Evolutionary conservation across 2,113 vertebrate species (phyloP).

Genomic region (Lophius piscatorius): DNA sequence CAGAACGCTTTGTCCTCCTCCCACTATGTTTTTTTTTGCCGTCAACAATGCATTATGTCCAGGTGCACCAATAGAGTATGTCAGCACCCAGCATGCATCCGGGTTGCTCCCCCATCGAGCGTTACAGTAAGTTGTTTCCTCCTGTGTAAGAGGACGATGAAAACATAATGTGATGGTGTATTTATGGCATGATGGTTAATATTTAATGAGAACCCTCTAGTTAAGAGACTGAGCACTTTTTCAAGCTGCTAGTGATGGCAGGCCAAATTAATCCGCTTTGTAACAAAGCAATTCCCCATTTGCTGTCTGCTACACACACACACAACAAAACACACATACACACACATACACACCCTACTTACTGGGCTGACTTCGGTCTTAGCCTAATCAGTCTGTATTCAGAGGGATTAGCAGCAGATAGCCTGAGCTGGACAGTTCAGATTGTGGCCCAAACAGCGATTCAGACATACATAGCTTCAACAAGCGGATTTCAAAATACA

Average conservation of each 20-base stretch:
- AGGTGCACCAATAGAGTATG: no score
- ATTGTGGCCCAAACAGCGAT: constrained; percentile 50
- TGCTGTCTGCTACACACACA: constrained; percentile 2
- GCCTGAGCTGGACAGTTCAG: constrained; percentile 60
- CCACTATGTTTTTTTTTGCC: background rate
- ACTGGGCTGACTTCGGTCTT: constrained; percentile 47
- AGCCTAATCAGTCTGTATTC: constrained; percentile 67
- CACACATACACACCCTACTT: constrained; percentile 33
- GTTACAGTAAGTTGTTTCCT: constrained; percentile 19
- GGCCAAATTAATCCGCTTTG: constrained; percentile 79
- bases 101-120: background rate
- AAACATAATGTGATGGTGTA: constrained; percentile 52
- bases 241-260: constrained; percentile 68
- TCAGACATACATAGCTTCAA: constrained; percentile 53
- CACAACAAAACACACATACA: constrained; percentile 17
- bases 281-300: constrained; percentile 77
- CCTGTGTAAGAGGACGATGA: constrained; percentile 28
- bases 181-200: constrained; percentile 68
- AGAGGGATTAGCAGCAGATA: constrained; percentile 71
- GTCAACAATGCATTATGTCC: background rate
- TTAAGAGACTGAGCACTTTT: constrained; percentile 61
- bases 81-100: no score
- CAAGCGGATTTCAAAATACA: constrained; percentile 52
- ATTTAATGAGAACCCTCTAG: constrained; percentile 71
- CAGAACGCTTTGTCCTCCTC: constrained; percentile 19